Base-by-base conservation (phyloP, 2,888 invertebrate species). In the Acleris holmiana region DNA sequence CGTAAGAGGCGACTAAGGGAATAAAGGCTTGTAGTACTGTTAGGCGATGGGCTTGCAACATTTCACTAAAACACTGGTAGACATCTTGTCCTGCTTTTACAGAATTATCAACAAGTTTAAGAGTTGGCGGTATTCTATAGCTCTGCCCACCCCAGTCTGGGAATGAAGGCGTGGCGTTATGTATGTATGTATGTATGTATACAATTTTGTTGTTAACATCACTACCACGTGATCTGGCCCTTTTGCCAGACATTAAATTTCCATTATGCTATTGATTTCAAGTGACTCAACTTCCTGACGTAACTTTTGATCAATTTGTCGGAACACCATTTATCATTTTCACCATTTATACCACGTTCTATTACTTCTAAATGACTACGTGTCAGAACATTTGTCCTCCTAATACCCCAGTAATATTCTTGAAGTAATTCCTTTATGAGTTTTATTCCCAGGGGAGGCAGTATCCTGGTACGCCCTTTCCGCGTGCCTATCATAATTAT, bases 381-480 rank as follows among this genome's bases (percentile, higher is more conserved):
- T 55, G 50, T 48, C 59, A 54, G 54, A 29, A 13, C 64, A 46
- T 60, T 65, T 65, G 65, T 65, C 54, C 55, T 13, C 55, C 23
- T 55, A 60, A 58, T 59, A 59, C 49, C 47, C 25, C 19, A 29
- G 58, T 58, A 58, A 58, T 65, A 61, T 61, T 19, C 53, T 46
- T 61, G 47, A 21, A 44, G 51, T 60, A 60, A 54, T 60, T 55
- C 49, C 50, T 51, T 65, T 60, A 60, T 49, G 65, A n/a, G 15
- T 50, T 62, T 62, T 49, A 59, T 59, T 60, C 65, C 65, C 55
- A 29, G 55, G 65, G 65, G 44, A 54, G 49, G 55, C 44, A 58
- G 54, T 64, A 65, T 65, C 60, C 60, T 65, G 60, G 65, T 59
- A 65, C 59, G 65, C 65, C 65, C 65, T 60, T 44, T 51, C 60